These are phyloP conservation scores for Parnassius apollo DNA, from an alignment of 2,888 invertebrate genomes.

Conservation along the genomic window DNA sequence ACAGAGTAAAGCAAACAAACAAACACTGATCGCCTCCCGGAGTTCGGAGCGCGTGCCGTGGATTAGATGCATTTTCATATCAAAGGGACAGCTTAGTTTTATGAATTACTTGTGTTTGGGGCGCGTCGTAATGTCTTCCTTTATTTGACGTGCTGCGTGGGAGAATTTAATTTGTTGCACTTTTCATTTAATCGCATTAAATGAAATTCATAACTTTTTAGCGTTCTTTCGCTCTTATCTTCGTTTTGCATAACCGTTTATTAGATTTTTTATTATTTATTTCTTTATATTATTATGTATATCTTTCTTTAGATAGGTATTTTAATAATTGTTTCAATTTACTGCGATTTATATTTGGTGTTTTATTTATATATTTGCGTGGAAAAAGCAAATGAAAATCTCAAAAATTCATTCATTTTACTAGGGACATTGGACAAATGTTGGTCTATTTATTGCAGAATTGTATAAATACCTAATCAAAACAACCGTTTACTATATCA, in stretches of 20 bases:
- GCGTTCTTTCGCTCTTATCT: conserved; percentile 48
- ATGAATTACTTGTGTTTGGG: conserved; percentile 73
- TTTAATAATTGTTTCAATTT: too few species aligned
- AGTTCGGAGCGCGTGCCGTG: conserved; percentile 67
- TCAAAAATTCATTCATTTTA: too few species aligned
- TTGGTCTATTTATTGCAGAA: too few species aligned
- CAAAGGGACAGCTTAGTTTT: conserved; percentile 72
- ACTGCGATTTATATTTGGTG: too few species aligned
- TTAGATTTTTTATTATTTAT: conserved; percentile 14
- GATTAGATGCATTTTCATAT: conserved; percentile 79
- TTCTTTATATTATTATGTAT: too few species aligned
- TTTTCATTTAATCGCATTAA: conserved; percentile 40
- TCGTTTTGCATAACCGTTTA: conserved; percentile 43
- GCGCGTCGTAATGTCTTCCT: conserved; percentile 65
- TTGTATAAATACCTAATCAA: too few species aligned
- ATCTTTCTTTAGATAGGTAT: too few species aligned
- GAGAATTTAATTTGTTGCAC: conserved; percentile 77
- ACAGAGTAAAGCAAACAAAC: conserved; percentile 60
- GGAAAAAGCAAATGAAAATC: too few species aligned
- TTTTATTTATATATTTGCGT: too few species aligned
- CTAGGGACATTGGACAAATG: too few species aligned
- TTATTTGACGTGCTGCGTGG: conserved; percentile 69
- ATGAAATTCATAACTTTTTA: conserved; percentile 54
- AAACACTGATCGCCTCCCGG: conserved; percentile 63
- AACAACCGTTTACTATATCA: too few species aligned